Base-by-base conservation (phyloP, 23 tunicate species). In the Styela clava region DNA sequence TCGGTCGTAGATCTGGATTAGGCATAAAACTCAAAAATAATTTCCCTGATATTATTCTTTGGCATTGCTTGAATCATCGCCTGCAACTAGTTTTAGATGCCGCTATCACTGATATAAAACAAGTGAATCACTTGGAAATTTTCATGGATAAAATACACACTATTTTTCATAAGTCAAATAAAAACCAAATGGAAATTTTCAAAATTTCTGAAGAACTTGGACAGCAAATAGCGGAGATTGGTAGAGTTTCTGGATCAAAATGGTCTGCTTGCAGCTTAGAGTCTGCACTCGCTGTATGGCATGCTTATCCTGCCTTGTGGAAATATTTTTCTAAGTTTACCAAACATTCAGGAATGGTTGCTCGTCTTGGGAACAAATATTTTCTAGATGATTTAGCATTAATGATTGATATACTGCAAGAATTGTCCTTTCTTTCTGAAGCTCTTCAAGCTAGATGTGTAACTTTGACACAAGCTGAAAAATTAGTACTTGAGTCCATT, bases 341-440 rank as follows among this genome's bases (percentile, higher is more conserved):
- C 67, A 81, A 81, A 69, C 78, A 81, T 81, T 68, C 74, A 68
- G 84, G 78, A 68, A 81, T 81, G 78, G 84, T 62, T 81, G 34
- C n/a, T 74, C 78, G 78, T 81, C 78, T 81, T 69, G 27, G 84
- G 62, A 81, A 81, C 62, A 81, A 81, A 81, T 36, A 81, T 69
- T 81, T 81, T 68, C 62, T 81, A 69, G 84, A 81, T 69, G 84
- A 81, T 81, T 23, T 81, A 32, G 84, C 84, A 27, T 35, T 81
- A 36, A 81, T 81, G 84, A 81, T 81, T 65, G 78, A 81, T 81
- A 81, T 81, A 81, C 78, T 81, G 63, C 84, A 69, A 81, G 84
- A 81, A 81, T 33, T 81, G 62, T 69, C 78, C 64, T 81, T 69
- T 33, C 84, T 81, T 81, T 81, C 84, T 81, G 63, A 68, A 33